Base-by-base conservation (phyloP, 2,888 invertebrate species). In the Xanthorhoe spadicearia region DNA sequence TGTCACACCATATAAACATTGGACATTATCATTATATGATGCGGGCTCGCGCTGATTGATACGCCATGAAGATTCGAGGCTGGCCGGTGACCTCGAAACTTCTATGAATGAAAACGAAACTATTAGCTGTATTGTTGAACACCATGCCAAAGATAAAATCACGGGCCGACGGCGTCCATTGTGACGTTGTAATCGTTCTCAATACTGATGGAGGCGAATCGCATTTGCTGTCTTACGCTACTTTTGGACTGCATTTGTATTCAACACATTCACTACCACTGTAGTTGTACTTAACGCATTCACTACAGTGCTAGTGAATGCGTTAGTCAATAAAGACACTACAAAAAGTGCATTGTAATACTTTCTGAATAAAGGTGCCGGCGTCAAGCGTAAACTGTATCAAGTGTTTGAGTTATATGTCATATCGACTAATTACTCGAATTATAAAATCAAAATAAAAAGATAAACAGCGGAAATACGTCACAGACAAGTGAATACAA, bases 131-230 rank as follows among this genome's bases (percentile, higher is more conserved):
- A 81, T 81, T 81, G 81, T 82, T 80, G 76, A 64, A 64, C 76
- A 74, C 74, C 76, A 76, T 78, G 77, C 73, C 70, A 64, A 61
- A 77, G 80, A 83, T 82, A 75, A 77, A 74, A 83, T 83, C 79
- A 71, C 72, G 35, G 56, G 56, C 69, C 65, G 70, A 72, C 75
- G 73, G 72, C 70, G 69, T 77, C 74, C 67, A 68, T 70, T 73
- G 79, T 76, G 74, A 72, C 74, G 74, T 69, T 68, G 73, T 69
- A 78, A 69, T 71, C 71, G 69, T 70, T 69, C 55, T 65, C 69
- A 54, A 68, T 70, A 69, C 67, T 66, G 64, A 65, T 66, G 66
- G 61, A 71, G 69, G 67, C 66, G 67, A 71, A 71, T 66, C 61
- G 64, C 67, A 66, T 58, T 68, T 54, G 64, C 38, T 38, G 13